Evolutionary conservation across 2,888 invertebrate genomes (phyloP).

Genomic region (Dolomedes plantarius): DNA sequence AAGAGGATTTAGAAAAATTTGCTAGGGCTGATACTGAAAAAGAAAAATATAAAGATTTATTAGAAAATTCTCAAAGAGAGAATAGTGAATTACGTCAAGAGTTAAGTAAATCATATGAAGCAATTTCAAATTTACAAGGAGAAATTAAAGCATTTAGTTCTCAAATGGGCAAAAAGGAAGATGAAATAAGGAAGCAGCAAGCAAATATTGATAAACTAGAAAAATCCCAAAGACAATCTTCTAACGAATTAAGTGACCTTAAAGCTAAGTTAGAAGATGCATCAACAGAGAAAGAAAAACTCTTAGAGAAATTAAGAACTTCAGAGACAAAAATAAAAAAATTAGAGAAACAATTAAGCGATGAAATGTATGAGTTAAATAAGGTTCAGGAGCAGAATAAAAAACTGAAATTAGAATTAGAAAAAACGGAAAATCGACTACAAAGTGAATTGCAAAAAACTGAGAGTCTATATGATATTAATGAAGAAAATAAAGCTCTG

Average conservation of each 20-base stretch:
- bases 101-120: constrained; percentile 37
- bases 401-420: constrained; percentile 80
- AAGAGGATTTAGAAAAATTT: constrained; percentile 56
- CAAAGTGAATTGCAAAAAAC: constrained; percentile 64
- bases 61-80: constrained; percentile 36
- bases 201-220: constrained; percentile 84
- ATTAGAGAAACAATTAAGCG: constrained; percentile 39
- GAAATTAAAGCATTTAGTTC: constrained; percentile 47
- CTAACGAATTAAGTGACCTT: constrained; percentile 80
- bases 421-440: constrained; percentile 72
- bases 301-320: constrained; percentile 32
- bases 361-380: constrained; percentile 65
- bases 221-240: constrained; percentile 27
- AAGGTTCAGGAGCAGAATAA: constrained; percentile 81
- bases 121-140: constrained; percentile 48
- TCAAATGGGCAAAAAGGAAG: constrained; percentile 50
- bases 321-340: constrained; percentile 36
- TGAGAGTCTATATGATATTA: constrained; percentile 61
- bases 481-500: constrained; percentile 60
- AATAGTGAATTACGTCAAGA: constrained; percentile 38
- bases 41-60: constrained; percentile 35
- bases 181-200: constrained; percentile 82
- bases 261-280: constrained; percentile 82
- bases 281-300: constrained; percentile 30
- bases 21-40: constrained; percentile 36